Evolutionary conservation across 2,797 vertebrate genomes (phyloP).

Genomic region (Acanthis flammea): DNA sequence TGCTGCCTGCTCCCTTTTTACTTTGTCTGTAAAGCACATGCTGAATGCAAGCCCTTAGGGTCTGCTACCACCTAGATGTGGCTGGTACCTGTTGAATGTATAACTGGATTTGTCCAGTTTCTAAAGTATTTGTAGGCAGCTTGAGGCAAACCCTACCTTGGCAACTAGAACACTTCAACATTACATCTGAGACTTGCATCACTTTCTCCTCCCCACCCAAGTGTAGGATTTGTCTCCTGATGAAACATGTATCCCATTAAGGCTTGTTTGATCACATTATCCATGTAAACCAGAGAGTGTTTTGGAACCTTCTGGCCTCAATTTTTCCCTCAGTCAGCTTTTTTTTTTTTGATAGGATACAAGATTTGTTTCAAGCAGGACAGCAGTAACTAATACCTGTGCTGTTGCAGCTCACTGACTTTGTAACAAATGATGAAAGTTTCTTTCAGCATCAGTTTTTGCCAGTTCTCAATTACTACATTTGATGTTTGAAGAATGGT

Average conservation of each 20-base stretch:
- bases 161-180: not conserved
- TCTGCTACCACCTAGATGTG: not conserved
- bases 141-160: not conserved
- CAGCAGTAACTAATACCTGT: not conserved
- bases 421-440: not conserved
- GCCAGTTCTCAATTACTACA: not conserved
- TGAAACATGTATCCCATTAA: not conserved
- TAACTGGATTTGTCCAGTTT: not conserved
- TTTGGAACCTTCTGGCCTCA: not conserved
- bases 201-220: not conserved
- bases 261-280: not conserved
- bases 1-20: not conserved
- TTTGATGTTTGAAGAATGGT: not conserved
- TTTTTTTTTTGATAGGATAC: not conserved
- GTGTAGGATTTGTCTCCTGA: not conserved
- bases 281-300: not conserved
- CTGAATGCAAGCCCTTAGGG: not conserved
- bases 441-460: not conserved
- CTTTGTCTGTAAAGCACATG: not conserved
- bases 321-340: not conserved
- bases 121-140: not conserved
- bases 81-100: not conserved
- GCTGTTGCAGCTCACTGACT: not conserved
- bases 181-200: not conserved
- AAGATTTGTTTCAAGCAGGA: not conserved